A percentile compares a stretch with the other conserved stretches of the same genome.
Evolutionary conservation across 2,888 invertebrate genomes (phyloP).

Genomic region (Julus scandinavius): DNA sequence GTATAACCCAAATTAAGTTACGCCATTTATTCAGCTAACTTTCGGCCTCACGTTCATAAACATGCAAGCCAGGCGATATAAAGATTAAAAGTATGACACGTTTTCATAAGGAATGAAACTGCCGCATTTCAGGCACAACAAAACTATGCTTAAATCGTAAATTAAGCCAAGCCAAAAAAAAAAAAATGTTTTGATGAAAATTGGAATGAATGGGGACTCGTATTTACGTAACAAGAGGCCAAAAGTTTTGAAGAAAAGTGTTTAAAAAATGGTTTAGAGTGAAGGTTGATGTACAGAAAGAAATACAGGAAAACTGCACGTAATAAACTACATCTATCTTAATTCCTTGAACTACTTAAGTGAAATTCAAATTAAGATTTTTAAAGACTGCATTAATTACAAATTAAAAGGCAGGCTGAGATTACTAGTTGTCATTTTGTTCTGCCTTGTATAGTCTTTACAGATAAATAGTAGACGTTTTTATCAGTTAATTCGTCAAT

Average conservation of each 20-base stretch:
- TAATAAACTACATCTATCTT: neutral
- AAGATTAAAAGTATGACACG: constrained; percentile 31
- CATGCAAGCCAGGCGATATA: constrained; percentile 35
- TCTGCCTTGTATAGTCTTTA: neutral
- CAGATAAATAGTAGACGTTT: neutral
- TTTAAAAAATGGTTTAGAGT: neutral
- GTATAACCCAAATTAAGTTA: constrained; percentile 45
- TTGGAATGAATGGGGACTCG: neutral
- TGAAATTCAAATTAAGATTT: neutral
- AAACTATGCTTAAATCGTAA: neutral
- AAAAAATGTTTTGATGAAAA: neutral
- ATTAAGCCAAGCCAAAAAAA: neutral
- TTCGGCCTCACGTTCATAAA: constrained; percentile 45
- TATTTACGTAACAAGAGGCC: neutral
- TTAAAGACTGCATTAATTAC: neutral
- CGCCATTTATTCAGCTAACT: constrained; percentile 34
- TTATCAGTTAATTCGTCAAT: neutral
- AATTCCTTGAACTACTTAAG: neutral
- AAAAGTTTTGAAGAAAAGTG: neutral
- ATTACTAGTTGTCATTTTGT: neutral
- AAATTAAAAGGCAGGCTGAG: neutral
- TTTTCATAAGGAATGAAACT: constrained; percentile 8
- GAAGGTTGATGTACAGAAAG: neutral
- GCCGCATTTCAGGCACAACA: neutral
- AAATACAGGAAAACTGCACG: neutral